These are phyloP conservation scores for Columba livia DNA, from an alignment of 2,113 vertebrate species.

Conservation along the genomic window DNA sequence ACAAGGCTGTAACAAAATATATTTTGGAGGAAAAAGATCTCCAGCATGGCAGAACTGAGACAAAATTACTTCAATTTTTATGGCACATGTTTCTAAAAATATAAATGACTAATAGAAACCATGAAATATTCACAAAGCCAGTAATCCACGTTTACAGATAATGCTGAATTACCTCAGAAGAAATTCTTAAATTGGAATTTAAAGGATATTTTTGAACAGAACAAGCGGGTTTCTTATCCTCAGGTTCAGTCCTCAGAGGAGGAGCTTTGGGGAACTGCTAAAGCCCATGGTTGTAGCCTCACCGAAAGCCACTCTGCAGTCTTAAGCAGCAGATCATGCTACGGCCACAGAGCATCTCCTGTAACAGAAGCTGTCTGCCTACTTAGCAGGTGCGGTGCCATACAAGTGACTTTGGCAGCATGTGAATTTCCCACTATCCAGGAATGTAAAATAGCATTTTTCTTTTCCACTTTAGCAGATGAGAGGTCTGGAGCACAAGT, in stretches of 20 bases:
- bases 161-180: slow-evolving; percentile 25
- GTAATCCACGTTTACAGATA: slow-evolving; percentile 33
- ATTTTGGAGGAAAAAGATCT: neutral
- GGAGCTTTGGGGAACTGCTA: neutral
- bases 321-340: neutral
- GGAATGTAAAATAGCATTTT: rapidly evolving
- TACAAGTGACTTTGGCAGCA: rapidly evolving
- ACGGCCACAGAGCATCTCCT: neutral
- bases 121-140: slow-evolving; percentile 74
- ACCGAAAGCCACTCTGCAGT: neutral
- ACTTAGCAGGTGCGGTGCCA: neutral
- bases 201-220: neutral
- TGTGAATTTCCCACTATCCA: neutral
- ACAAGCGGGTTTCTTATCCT: neutral
- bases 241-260: neutral
- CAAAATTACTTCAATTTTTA: slow-evolving; percentile 70
- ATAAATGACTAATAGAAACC: slow-evolving; percentile 47
- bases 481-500: neutral
- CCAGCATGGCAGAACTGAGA: slow-evolving; percentile 23
- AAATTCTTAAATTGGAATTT: neutral
- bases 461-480: rapidly evolving
- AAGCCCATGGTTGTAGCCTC: rapidly evolving
- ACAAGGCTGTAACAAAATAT: neutral
- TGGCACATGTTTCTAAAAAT: slow-evolving; percentile 67
- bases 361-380: neutral